Percentiles rank a stretch among this genome's conserved stretches.
These are phyloP conservation scores for Hirundo rustica DNA, from an alignment of 2,797 vertebrate species.

Conservation along the genomic window DNA sequence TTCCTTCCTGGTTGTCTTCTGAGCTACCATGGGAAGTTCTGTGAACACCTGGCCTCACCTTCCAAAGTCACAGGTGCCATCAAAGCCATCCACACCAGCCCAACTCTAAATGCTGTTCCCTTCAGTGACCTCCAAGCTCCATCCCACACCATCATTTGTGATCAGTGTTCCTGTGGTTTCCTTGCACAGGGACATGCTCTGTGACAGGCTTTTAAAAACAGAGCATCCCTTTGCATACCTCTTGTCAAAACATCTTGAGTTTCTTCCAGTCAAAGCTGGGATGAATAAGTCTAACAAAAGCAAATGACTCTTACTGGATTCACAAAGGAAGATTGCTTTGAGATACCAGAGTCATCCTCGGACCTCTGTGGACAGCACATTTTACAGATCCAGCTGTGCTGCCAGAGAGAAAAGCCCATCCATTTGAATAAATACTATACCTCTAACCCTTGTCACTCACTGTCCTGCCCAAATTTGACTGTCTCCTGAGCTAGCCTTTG, in stretches of 20 bases:
- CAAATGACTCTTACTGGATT: neutral
- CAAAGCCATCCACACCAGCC: neutral
- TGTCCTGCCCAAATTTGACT: neutral
- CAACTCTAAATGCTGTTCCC: rapidly evolving
- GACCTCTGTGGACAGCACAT: neutral
- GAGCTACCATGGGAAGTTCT: neutral
- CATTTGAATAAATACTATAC: neutral
- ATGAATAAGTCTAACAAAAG: neutral
- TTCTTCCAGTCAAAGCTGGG: neutral
- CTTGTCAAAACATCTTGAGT: neutral
- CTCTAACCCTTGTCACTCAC: neutral
- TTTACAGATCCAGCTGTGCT: neutral
- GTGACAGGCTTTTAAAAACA: neutral
- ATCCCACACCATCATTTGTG: rapidly evolving
- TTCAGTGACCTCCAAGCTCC: neutral
- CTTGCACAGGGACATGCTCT: neutral
- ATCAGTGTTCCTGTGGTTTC: neutral
- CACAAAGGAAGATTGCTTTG: neutral
- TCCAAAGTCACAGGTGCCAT: neutral
- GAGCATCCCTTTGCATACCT: neutral
- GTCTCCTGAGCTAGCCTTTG: neutral
- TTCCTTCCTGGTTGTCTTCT: neutral
- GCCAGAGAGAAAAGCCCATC: neutral
- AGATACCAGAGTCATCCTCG: neutral
- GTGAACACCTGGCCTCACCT: neutral